Percentiles rank a stretch among this genome's conserved stretches.
These are phyloP conservation scores for Orius laevigatus DNA, from an alignment of 1,140 invertebrate genomes.

Conservation along the genomic window DNA sequence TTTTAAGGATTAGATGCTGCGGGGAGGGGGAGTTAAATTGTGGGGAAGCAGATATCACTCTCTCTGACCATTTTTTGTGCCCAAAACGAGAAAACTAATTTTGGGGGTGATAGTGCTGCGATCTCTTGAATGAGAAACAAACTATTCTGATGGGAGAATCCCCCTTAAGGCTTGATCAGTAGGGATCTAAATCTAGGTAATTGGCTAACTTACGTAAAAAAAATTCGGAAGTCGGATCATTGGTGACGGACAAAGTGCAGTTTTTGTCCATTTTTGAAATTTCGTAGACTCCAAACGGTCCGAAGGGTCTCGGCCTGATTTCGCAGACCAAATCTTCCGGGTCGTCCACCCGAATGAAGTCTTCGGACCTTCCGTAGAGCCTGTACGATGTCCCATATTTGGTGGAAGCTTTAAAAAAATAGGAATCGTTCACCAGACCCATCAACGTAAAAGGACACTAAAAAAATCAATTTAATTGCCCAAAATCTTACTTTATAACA, in stretches of 20 bases:
- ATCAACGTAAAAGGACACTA: constrained; percentile 19
- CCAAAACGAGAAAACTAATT: no score
- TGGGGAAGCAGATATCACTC: no score
- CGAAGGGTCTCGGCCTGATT: constrained; percentile 34
- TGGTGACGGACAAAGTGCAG: background rate
- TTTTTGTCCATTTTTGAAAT: constrained; percentile 30
- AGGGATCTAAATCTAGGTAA: no score
- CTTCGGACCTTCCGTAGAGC: constrained; percentile 12
- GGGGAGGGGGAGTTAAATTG: no score
- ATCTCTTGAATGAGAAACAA: no score
- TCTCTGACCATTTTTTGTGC: no score
- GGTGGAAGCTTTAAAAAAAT: constrained; percentile 16
- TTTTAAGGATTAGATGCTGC: no score
- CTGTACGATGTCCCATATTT: constrained; percentile 17
- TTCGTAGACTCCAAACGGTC: constrained; percentile 58
- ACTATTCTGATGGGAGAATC: no score
- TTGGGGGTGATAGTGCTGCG: no score
- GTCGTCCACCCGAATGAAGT: constrained; percentile 11
- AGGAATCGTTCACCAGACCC: constrained; percentile 7
- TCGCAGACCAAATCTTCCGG: constrained; percentile 34
- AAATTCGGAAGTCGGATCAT: no score
- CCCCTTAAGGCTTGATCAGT: no score
- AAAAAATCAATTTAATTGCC: constrained; percentile 9
- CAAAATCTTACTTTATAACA: constrained; percentile 34
- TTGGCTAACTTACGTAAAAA: no score